phyloP scores from a whole-genome alignment of 2,888 invertebrate genomes.

The Hypercompe scribonia region DNA sequence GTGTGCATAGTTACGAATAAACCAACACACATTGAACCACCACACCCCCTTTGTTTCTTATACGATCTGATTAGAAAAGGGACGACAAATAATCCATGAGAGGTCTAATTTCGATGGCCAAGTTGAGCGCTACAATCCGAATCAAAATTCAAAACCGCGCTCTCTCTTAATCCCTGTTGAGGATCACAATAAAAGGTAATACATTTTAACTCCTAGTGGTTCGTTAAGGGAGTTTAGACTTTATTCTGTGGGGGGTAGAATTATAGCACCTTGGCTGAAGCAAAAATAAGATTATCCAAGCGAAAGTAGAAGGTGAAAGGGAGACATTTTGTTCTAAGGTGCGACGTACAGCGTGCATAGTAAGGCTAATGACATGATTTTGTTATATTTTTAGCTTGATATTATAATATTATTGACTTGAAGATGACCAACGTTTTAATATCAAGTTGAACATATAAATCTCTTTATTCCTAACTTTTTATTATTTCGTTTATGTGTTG shows the following conservation, averaged over 20 bases:
- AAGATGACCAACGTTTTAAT: not conserved
- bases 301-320: slow-evolving; percentile 87
- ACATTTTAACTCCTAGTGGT: slow-evolving; percentile 80
- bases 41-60: slow-evolving; percentile 48
- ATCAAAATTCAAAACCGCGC: slow-evolving; percentile 87
- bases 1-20: slow-evolving; percentile 78
- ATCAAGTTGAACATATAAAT: not conserved
- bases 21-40: slow-evolving; percentile 64
- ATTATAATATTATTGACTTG: not conserved
- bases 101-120: slow-evolving; percentile 78
- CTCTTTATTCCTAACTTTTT: not conserved
- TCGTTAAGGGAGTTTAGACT: slow-evolving; percentile 62
- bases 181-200: slow-evolving; percentile 87
- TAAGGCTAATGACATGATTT: slow-evolving; percentile 48
- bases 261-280: slow-evolving; percentile 63
- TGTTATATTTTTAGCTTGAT: slow-evolving; percentile 9
- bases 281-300: slow-evolving; percentile 85
- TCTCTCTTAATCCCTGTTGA: slow-evolving; percentile 86
- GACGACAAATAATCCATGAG: slow-evolving; percentile 70
- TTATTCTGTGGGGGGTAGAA: slow-evolving; percentile 62
- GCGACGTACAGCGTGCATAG: slow-evolving; percentile 53
- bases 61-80: slow-evolving; percentile 62
- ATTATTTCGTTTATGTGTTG: not conserved
- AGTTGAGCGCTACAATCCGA: slow-evolving; percentile 80
- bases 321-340: slow-evolving; percentile 82